Evolutionary conservation across 2,888 invertebrate species (phyloP).

Genomic region (Mechanitis mazaeus): DNA sequence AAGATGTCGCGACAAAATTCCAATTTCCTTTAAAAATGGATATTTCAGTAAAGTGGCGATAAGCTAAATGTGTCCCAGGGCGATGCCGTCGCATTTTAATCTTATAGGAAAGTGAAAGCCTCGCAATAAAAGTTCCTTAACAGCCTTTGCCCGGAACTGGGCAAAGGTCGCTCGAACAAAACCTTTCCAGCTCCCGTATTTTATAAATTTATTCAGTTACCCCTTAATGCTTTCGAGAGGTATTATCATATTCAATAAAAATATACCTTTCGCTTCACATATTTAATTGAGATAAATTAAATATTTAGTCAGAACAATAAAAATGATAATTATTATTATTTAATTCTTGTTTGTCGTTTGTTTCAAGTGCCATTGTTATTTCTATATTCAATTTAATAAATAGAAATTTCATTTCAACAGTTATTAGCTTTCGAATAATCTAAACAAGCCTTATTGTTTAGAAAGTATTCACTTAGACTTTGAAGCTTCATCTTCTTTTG

Average conservation of each 20-base stretch:
- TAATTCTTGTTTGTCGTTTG: too few relatives aligned
- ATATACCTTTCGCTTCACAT: slow-evolving; percentile 1
- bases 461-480: too few relatives aligned
- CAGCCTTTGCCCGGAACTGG: slow-evolving; percentile 24
- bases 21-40: slow-evolving; percentile 26
- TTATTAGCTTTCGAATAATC: too few relatives aligned
- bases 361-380: too few relatives aligned
- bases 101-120: slow-evolving; percentile 25
- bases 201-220: slow-evolving; percentile 18
- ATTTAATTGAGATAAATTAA: background rate
- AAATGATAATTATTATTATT: too few relatives aligned
- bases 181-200: slow-evolving; percentile 10
- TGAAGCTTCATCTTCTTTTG: too few relatives aligned
- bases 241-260: slow-evolving; percentile 4
- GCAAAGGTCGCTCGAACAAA: slow-evolving; percentile 21
- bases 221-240: slow-evolving; percentile 2
- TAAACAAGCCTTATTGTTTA: too few relatives aligned
- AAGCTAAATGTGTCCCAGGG: slow-evolving; percentile 21
- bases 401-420: too few relatives aligned
- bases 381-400: too few relatives aligned
- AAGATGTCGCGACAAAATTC: slow-evolving; percentile 18
- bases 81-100: slow-evolving; percentile 24
- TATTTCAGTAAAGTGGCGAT: slow-evolving; percentile 20
- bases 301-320: too few relatives aligned
- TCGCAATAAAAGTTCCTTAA: slow-evolving; percentile 28